Evolutionary conservation across 2,797 vertebrate genomes (phyloP), one percentile per base, ranked within the genome.

Genomic region (Helostoma temminkii): DNA sequence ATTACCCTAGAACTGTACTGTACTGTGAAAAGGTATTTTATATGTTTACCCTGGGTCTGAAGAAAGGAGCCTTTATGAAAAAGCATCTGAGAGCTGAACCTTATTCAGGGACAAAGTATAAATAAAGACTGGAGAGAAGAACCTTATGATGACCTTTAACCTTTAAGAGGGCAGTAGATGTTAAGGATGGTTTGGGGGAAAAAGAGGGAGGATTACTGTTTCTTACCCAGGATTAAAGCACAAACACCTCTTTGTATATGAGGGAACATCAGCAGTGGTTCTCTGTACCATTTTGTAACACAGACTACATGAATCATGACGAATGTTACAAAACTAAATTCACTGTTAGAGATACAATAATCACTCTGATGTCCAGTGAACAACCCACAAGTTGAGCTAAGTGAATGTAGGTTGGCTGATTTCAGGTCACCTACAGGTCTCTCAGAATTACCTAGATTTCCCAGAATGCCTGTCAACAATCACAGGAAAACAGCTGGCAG

Each of bases 11-110:
- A 43, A 79, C 71, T 74, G 70, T 82, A 76, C 72, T 65, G 71
- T 37, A 28, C 46, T 54, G 60, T 26, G 58, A 48, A 70, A 34
- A 62, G 21, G 1, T 11, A n/a, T 32, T 30, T 32, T 32, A 32
- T 9, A 8, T 2, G 45, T 45, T 55, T 14, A 70, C 6, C 53
- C 53, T 55, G 56, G 65, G 18, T 6, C 5, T 55, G 34, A 63
- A 59, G 36, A 54, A 67, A 71, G 47, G 39, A 75, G 32, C 18
- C 11, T 59, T 49, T 16, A 37, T 55, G 57, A 55, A 45, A 79
- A 81, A 42, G 45, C 46, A 87, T 32, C 42, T 60, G 63, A 11
- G 76, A 83, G 53, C 55, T 71, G 67, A 68, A 56, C 28, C 21
- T 36, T 55, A n/a, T n/a, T n/a, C n/a, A n/a, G n/a, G n/a, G n/a